Conservation (phyloP, 1,140 invertebrate species). For the Drosophila burlai region DNA sequence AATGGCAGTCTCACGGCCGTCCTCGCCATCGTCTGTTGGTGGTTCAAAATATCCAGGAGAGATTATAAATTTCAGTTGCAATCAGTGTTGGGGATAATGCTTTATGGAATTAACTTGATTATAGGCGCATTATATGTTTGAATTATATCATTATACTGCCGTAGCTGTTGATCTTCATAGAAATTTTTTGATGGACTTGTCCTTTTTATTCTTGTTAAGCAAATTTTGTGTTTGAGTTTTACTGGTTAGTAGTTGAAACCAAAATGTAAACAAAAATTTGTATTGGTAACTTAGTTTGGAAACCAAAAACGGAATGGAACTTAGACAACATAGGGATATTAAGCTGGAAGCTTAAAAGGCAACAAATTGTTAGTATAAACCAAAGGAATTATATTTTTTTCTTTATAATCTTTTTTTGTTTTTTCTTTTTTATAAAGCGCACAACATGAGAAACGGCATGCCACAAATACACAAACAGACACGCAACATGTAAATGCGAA, state of each 20-base stretch:
- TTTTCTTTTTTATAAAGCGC: conserved; percentile 42
- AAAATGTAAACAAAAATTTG: conserved; percentile 41
- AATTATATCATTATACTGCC: conserved; percentile 56
- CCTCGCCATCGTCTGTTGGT: conserved; percentile 79
- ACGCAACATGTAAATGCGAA: conserved; percentile 54
- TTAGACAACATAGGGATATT: conserved; percentile 56
- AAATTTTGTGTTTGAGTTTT: conserved; percentile 75
- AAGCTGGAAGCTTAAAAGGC: conserved; percentile 77
- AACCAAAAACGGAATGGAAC: conserved; percentile 42
- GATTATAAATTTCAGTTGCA: conserved; percentile 29
- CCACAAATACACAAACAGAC: conserved; percentile 64
- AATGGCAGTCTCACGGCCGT: conserved; percentile 81
- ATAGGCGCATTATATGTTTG: conserved; percentile 63
- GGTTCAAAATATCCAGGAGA: conserved; percentile 55
- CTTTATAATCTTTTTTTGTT: conserved; percentile 4
- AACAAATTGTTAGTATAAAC: conserved; percentile 75
- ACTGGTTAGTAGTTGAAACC: conserved; percentile 74
- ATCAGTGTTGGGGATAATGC: not conserved
- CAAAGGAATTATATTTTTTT: conserved; percentile 27
- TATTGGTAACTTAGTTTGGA: conserved; percentile 41
- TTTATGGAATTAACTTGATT: conserved; percentile 35
- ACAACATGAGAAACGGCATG: conserved; percentile 64
- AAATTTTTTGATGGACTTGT: conserved; percentile 32
- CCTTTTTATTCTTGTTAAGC: conserved; percentile 57
- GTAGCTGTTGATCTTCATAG: conserved; percentile 53